A percentile compares a stretch with the other conserved stretches of the same genome.
Evolutionary conservation across 2,797 vertebrate genomes (phyloP).

Genomic region (Chanos chanos): DNA sequence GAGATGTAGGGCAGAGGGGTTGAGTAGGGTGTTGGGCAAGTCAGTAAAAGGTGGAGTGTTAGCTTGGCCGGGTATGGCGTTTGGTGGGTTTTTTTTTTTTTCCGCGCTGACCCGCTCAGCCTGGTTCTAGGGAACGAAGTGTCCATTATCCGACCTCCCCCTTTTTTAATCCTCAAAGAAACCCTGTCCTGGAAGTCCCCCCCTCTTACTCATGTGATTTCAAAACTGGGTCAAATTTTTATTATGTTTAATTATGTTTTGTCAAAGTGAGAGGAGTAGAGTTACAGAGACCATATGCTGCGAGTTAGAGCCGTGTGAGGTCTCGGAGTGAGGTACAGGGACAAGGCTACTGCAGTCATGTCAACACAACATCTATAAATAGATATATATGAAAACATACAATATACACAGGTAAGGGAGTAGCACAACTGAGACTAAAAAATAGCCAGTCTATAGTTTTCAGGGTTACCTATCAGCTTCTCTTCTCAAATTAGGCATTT

Average conservation of each 20-base stretch:
- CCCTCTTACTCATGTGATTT: slow-evolving; percentile 2
- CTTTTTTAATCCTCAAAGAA: slow-evolving; percentile 28
- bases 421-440: too few relatives aligned
- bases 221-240: slow-evolving; percentile 62
- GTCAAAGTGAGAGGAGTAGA: slow-evolving; percentile 41
- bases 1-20: slow-evolving; percentile 37
- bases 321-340: neutral
- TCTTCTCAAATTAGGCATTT: too few relatives aligned
- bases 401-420: too few relatives aligned
- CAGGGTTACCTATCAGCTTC: too few relatives aligned
- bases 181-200: neutral
- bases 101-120: neutral
- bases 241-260: slow-evolving; percentile 57
- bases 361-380: slow-evolving; percentile 21
- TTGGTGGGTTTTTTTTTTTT: neutral
- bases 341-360: neutral
- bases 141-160: neutral
- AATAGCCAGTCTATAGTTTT: too few relatives aligned
- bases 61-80: neutral
- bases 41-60: slow-evolving; percentile 1
- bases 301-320: slow-evolving; percentile 12
- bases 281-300: slow-evolving; percentile 40
- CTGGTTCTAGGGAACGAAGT: neutral
- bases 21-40: slow-evolving; percentile 20
- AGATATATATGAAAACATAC: neutral